Base-by-base conservation (phyloP, 2,113 vertebrate genomes). In the Xiphophorus hellerii region DNA sequence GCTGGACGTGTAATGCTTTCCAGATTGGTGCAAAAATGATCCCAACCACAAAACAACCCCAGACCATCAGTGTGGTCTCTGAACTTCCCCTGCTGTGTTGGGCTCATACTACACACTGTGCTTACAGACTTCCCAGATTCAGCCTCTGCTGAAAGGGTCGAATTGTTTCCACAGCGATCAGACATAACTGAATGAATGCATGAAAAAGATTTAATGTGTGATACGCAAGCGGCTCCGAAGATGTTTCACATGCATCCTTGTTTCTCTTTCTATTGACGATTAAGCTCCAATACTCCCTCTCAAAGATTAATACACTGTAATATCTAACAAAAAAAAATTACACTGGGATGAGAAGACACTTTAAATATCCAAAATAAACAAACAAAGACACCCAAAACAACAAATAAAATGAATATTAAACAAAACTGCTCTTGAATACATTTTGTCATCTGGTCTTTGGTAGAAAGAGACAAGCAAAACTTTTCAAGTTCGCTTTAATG, bases 1-100 rank as follows among this genome's bases (percentile, higher is more conserved):
- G 86, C 78, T 70, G 62, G 76, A 70, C 74, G 87, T 86, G 84
- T 90, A 90, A 92, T 90, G 90, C 85, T 90, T 93, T 93, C 92
- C 91, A 92, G 88, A 91, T 87, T 82, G 86, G 64, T 80, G 86
- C 83, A 75, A 87, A 88, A 75, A 83, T 86, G 77, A 71, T 75
- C 77, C 67, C 72, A 62, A 76, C 87, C 89, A 86, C 83, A 86
- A 62, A 69, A 33, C 67, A 84, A 84, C 86, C 88, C 66, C 85
- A 86, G 74, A 83, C 78, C 87, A 88, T 88, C 86, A 73, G 76
- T 81, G 90, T 81, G 89, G 92, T 90, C 12, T 44, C 81, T 62
- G 37, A 81, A 84, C 84, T 89, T 91, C 86, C 88, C 84, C 81
- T 84, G 84, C 86, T 90, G 88, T 31, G 84, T 88, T 86, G 88